Base-by-base conservation (phyloP, 2,888 invertebrate genomes). In the Agrotis ipsilon region DNA sequence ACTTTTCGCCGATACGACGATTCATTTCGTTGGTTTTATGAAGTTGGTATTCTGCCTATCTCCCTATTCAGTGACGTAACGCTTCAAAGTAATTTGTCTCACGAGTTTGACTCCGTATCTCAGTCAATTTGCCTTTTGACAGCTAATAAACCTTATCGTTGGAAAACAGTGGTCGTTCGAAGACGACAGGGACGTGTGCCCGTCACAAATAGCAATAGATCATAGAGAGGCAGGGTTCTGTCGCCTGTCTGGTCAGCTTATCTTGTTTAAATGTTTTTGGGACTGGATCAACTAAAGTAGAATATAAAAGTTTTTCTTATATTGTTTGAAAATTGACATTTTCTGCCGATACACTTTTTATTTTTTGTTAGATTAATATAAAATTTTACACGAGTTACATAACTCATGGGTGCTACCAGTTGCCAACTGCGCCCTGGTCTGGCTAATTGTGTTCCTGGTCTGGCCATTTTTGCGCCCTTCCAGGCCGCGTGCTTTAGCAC, bases 61-160 rank as follows among this genome's bases (percentile, higher is more conserved):
- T 58, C 4, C 16, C 6, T 61, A 27, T 16, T 19, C 16, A 7
- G 11, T 51, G 62, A 21, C 21, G 9, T 9, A 39, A n/a, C 21
- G n/a, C 43, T 32, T 39, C 57, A 18, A 9, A 55, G 64, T 65
- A 63, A 78, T 87, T 82, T 84, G 83, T 87, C 85, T 83, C 75
- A 60, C 67, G 75, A 80, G 76, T 77, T 84, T 78, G 74, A 74
- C 74, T 67, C 48, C 75, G 81, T 85, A 83, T 80, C 84, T 77
- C 72, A 69, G 65, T 70, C 87, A 86, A 87, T 86, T 87, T 86
- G 72, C 82, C 71, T 83, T 83, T 81, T 85, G 87, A 84, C 86
- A 87, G 85, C 76, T 83, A 73, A 85, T 86, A 76, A 83, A 79
- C 77, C 81, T 87, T 87, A 87, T 87, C 87, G 45, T 49, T 27